phyloP scores from a whole-genome alignment of 2,797 vertebrate genomes.

The Cossypha niveicapilla region DNA sequence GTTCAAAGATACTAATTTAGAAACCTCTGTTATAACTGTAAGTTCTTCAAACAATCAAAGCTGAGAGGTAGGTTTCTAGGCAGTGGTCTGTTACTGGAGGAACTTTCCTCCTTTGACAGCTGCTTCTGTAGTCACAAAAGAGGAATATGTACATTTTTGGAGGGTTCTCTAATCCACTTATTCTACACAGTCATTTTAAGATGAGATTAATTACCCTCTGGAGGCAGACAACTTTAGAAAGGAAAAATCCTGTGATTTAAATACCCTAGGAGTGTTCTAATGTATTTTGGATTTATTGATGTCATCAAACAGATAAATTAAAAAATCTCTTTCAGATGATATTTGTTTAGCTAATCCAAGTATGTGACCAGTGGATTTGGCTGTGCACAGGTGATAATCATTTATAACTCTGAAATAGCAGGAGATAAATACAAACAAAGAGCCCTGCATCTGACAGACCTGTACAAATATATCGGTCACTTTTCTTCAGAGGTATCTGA shows the following conservation, averaged over 20 bases:
- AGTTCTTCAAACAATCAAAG: background rate
- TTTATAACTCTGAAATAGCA: background rate
- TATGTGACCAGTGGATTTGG: background rate
- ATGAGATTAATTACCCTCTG: background rate
- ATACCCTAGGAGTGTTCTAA: background rate
- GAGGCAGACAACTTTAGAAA: background rate
- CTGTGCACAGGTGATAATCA: background rate
- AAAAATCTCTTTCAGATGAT: background rate
- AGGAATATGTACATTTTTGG: background rate
- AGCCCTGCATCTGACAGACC: background rate
- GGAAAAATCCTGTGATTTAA: background rate
- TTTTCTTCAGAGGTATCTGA: background rate
- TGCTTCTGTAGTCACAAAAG: background rate
- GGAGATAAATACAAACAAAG: background rate
- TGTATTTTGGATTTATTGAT: background rate
- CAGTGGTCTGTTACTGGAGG: background rate
- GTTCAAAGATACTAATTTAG: background rate
- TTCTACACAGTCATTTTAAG: background rate
- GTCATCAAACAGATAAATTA: background rate
- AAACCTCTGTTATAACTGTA: background rate
- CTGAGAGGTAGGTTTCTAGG: background rate
- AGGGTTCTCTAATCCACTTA: background rate
- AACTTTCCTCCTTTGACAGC: background rate
- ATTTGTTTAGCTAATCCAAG: conserved; percentile 9
- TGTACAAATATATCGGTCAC: background rate